phyloP scores from a whole-genome alignment of 1,140 invertebrate species.

The Scaptomyza graminum region DNA sequence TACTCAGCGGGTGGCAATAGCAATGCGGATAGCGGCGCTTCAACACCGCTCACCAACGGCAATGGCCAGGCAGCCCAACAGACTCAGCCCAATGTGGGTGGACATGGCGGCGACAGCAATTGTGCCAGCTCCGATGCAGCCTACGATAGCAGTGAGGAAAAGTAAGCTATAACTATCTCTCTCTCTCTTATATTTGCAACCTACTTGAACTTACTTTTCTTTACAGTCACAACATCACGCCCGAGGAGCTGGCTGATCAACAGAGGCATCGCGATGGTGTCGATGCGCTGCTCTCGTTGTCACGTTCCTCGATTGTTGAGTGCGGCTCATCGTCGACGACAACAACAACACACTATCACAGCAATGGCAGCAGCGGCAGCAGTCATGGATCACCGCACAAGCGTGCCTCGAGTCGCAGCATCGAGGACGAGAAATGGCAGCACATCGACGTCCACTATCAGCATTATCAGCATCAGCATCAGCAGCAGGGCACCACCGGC shows the following conservation, averaged over 20 bases:
- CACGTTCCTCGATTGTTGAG: conserved; percentile 68
- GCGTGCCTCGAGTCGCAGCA: conserved; percentile 71
- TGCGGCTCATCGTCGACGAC: conserved; percentile 65
- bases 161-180: conserved; percentile 66
- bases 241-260: conserved; percentile 88
- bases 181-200: neutral
- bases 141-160: conserved; percentile 85
- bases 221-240: conserved; percentile 72
- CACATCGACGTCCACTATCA: conserved; percentile 27
- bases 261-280: conserved; percentile 91
- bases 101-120: conserved; percentile 68
- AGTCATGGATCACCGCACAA: conserved; percentile 77
- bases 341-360: conserved; percentile 62
- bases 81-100: conserved; percentile 29
- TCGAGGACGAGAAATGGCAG: conserved; percentile 71
- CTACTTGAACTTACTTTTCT: neutral
- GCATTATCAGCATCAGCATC: conserved; percentile 31
- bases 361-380: conserved; percentile 72
- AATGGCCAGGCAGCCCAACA: conserved; percentile 46
- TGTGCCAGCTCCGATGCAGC: conserved; percentile 84
- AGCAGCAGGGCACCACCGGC: conserved; percentile 46
- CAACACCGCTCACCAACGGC: conserved; percentile 74
- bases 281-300: conserved; percentile 87
- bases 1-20: conserved; percentile 86
- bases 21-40: conserved; percentile 75